Percentiles rank a stretch among this genome's conserved stretches.
phyloP scores from a whole-genome alignment of 2,113 vertebrate genomes.

The Ictalurus punctatus region DNA sequence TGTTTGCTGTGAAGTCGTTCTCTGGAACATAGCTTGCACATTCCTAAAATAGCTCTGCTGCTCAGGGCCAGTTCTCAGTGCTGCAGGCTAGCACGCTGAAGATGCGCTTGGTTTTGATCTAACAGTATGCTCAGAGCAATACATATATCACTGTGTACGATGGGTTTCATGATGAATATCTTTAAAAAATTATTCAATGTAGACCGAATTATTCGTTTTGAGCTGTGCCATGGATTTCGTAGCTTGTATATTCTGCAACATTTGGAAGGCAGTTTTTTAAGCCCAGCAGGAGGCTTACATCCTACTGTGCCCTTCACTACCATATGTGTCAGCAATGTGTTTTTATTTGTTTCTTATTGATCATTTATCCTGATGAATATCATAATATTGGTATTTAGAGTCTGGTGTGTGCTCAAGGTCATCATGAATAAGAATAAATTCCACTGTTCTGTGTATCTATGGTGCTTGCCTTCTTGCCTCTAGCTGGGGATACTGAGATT shows the following conservation, averaged over 20 bases:
- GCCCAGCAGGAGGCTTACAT: neutral
- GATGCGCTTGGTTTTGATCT: constrained; percentile 36
- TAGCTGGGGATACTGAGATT: constrained; percentile 43
- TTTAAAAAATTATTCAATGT: constrained; percentile 7
- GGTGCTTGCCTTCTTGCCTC: constrained; percentile 13
- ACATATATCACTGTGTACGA: neutral
- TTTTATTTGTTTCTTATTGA: constrained; percentile 13
- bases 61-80: constrained; percentile 34
- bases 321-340: neutral
- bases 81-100: constrained; percentile 37
- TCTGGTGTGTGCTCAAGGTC: constrained; percentile 14
- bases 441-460: constrained; percentile 32
- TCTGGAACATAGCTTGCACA: constrained; percentile 35
- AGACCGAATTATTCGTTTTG: neutral
- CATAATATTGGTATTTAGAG: constrained; percentile 20
- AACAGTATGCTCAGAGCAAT: constrained; percentile 32
- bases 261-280: neutral
- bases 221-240: neutral
- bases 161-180: constrained; percentile 28
- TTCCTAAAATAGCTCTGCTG: constrained; percentile 45
- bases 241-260: neutral
- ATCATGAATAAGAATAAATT: constrained; percentile 8
- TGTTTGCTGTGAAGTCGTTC: constrained; percentile 40
- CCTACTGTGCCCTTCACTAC: neutral
- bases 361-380: constrained; percentile 23